A percentile compares a stretch with the other conserved stretches of the same genome.
Conservation (phyloP, 2,888 invertebrate species). For the Rutpela maculata region DNA sequence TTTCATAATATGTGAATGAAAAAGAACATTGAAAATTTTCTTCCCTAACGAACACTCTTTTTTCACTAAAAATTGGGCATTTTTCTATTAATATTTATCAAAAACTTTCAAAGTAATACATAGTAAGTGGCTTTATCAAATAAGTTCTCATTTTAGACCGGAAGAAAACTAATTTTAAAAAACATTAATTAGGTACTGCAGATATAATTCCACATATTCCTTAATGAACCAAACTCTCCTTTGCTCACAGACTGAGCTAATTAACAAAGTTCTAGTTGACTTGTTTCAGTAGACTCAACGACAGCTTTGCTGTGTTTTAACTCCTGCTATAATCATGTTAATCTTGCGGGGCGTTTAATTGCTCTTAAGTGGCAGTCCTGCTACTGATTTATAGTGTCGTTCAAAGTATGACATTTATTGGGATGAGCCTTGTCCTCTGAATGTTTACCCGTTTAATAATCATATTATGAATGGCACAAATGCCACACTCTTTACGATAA, state of each 20-base stretch:
- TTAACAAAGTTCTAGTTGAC: conserved; percentile 19
- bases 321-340: conserved; percentile 64
- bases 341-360: conserved; percentile 65
- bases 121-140: too few species aligned
- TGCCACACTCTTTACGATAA: neutral
- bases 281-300: conserved; percentile 26
- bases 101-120: too few species aligned
- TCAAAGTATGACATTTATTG: conserved; percentile 29
- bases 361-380: conserved; percentile 62
- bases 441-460: conserved; percentile 32
- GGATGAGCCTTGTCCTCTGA: conserved; percentile 20
- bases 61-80: too few species aligned
- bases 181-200: neutral
- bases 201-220: conserved; percentile 35
- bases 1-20: too few species aligned
- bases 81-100: too few species aligned
- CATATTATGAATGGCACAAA: neutral
- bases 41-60: too few species aligned
- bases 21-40: too few species aligned
- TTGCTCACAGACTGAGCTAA: conserved; percentile 15
- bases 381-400: conserved; percentile 49
- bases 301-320: conserved; percentile 42
- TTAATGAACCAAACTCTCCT: conserved; percentile 46
- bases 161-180: neutral
- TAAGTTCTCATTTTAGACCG: too few species aligned